Conservation (phyloP, 2,113 vertebrate genomes). For the Coracopsis vasa region DNA sequence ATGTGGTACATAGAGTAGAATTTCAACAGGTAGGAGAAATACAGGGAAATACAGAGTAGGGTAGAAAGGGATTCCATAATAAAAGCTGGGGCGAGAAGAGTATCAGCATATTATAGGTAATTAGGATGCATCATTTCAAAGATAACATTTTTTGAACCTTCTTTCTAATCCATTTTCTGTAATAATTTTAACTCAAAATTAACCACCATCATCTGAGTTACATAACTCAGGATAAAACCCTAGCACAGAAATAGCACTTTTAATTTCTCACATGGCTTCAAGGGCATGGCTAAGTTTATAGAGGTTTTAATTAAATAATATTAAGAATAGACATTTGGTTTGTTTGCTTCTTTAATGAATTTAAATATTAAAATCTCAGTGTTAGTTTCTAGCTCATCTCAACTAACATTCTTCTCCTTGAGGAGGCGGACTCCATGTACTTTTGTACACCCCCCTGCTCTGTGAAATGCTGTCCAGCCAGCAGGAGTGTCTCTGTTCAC, state of each 20-base stretch:
- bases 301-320: not conserved
- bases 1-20: not conserved
- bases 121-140: not conserved
- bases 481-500: not conserved
- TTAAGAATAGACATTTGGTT: not conserved
- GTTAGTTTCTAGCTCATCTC: not conserved
- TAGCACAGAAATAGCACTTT: not conserved
- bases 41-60: not conserved
- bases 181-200: not conserved
- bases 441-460: not conserved
- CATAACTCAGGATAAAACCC: not conserved
- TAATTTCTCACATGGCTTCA: not conserved
- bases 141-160: not conserved
- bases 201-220: not conserved
- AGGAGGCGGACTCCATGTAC: rapidly evolving
- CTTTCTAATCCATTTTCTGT: not conserved
- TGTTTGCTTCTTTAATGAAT: not conserved
- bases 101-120: not conserved
- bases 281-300: not conserved
- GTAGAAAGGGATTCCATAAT: not conserved
- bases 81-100: not conserved
- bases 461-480: not conserved
- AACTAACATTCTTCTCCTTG: not conserved
- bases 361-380: not conserved
- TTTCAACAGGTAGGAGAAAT: not conserved